Base-by-base conservation (phyloP, 2,888 invertebrate genomes). In the Xanthorhoe spadicearia region DNA sequence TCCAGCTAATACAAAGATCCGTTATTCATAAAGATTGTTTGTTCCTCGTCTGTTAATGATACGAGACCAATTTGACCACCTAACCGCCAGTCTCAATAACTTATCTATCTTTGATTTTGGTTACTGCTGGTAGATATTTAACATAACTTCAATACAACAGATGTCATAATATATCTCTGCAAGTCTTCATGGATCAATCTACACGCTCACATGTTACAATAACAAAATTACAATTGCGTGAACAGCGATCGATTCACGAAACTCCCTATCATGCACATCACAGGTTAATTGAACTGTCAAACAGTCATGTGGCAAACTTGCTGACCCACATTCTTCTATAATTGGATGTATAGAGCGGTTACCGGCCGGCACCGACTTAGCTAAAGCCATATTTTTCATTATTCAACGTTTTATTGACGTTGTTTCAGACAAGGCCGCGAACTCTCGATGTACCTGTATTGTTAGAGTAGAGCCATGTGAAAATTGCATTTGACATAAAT, bases 251-350 rank as follows among this genome's bases (percentile, higher is more conserved):
- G 59, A 71, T 62, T 63, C 64, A 66, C 61, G 64, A 65, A 38
- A 61, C 57, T 61, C 59, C 55, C 9, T 59, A 63, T 65, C 69
- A 49, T 64, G 51, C n/a, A 23, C 64, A 59, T 68, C 63, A 61
- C 69, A 70, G 71, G 65, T 55, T 67, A 72, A 74, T 74, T 71
- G 71, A 70, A 69, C 72, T 74, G 74, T 74, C 74, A 74, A 69
- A 68, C 55, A 54, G 57, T 64, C 66, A 68, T 77, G 75, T 71
- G 46, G 77, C 70, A 74, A 76, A 72, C 71, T 59, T 35, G 70
- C 71, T 76, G 75, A 74, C 77, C 77, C 72, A 77, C 76, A 78
- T 78, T 74, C 74, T 63, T 67, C 48, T 49, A 58, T 77, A 78
- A 76, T 77, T 74, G 73, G 69, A 66, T 66, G 58, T 69, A 57